phyloP scores from a whole-genome alignment of 2,797 vertebrate species.

The Sciurus carolinensis region DNA sequence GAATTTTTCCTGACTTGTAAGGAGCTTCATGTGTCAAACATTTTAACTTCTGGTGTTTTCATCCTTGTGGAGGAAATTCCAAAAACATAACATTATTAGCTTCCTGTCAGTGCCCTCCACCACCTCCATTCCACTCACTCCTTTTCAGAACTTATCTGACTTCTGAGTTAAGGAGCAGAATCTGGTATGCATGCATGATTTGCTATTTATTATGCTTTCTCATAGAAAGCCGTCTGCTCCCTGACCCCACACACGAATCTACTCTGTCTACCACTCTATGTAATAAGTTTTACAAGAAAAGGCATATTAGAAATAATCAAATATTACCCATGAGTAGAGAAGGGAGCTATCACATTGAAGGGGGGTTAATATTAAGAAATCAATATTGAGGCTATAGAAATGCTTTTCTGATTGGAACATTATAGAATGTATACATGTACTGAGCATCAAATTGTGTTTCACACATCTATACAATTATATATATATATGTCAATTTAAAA shows the following conservation, averaged over 20 bases:
- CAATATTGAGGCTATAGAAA: background rate
- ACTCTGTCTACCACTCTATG: background rate
- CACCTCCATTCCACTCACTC: background rate
- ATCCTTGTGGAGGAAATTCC: background rate
- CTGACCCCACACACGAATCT: background rate
- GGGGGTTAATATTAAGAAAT: background rate
- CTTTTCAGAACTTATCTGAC: background rate
- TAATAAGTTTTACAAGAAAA: background rate
- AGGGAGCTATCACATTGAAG: background rate
- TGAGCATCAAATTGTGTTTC: too few relatives aligned
- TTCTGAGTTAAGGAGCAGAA: background rate
- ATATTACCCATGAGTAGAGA: background rate
- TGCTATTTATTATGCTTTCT: background rate
- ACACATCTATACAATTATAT: background rate
- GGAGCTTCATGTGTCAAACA: background rate
- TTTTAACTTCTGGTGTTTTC: background rate
- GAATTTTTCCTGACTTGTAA: background rate
- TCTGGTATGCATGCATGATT: rapidly evolving
- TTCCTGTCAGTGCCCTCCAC: background rate
- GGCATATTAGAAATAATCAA: background rate
- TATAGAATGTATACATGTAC: too few relatives aligned
- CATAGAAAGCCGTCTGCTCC: rapidly evolving
- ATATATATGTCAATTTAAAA: background rate
- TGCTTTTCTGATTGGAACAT: background rate
- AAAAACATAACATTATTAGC: background rate